These are phyloP conservation scores for Orussus abietinus DNA, from an alignment of 1,140 invertebrate genomes.

Conservation along the genomic window DNA sequence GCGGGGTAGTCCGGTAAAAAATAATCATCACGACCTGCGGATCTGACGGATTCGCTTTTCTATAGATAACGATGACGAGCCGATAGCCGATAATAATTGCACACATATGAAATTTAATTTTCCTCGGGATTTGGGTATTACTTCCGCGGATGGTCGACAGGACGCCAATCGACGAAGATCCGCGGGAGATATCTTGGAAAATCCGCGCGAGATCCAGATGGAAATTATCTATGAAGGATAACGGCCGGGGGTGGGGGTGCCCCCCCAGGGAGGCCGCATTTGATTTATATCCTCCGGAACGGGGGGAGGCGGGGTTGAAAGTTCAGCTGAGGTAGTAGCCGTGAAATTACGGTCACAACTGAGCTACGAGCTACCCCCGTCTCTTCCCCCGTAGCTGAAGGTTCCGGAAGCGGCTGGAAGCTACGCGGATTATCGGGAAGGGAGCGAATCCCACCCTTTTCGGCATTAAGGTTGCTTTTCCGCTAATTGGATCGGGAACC, in stretches of 20 bases:
- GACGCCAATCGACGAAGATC: no score
- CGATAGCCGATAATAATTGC: no score
- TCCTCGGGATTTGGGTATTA: no score
- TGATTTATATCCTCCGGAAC: slow-evolving; percentile 20
- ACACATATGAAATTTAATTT: no score
- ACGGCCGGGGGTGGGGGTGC: background rate
- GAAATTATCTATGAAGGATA: slow-evolving; percentile 12
- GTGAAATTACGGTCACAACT: slow-evolving; percentile 35
- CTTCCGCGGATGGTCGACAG: background rate
- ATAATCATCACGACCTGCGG: no score
- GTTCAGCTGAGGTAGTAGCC: slow-evolving; percentile 30
- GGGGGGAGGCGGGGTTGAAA: slow-evolving; percentile 22
- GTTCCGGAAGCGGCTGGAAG: slow-evolving; percentile 17
- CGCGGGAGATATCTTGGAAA: no score
- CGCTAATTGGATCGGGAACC: slow-evolving; percentile 42
- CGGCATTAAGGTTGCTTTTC: slow-evolving; percentile 34
- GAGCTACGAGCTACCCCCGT: slow-evolving; percentile 20
- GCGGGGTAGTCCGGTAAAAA: no score
- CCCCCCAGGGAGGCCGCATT: no score
- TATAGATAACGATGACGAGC: no score
- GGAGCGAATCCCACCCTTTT: slow-evolving; percentile 21
- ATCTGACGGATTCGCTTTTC: no score
- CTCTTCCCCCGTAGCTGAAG: slow-evolving; percentile 12
- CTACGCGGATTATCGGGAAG: slow-evolving; percentile 30
- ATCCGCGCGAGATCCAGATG: no score